Conservation (phyloP, 2,888 invertebrate species). For the Caenorhabditis sp. region DNA sequence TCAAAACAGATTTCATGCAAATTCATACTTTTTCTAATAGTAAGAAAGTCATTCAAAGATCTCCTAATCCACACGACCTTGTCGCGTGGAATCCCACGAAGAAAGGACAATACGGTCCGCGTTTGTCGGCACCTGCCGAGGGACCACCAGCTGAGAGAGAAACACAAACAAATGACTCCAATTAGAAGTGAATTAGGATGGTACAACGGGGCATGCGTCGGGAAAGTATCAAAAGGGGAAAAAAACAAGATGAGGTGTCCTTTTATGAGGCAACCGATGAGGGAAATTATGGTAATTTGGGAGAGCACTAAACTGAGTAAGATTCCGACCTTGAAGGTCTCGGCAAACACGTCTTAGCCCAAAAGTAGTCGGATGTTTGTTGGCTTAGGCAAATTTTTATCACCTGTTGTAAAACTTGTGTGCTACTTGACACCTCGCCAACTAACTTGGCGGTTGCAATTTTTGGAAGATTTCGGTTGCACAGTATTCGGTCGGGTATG, state of each 20-base stretch:
- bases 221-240: not conserved
- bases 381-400: constrained; percentile 54
- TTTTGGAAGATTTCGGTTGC: no score
- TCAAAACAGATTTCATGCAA: not conserved
- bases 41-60: no score
- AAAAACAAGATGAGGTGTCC: constrained; percentile 9
- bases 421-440: not conserved
- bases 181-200: constrained; percentile 29
- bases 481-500: not conserved
- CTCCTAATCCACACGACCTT: not conserved
- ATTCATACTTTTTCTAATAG: no score
- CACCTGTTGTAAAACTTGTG: constrained; percentile 40
- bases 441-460: not conserved
- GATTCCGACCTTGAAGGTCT: constrained; percentile 22
- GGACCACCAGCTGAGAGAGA: constrained; percentile 36
- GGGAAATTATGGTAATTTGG: not conserved
- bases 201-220: not conserved
- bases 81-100: not conserved
- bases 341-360: constrained; percentile 14
- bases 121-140: constrained; percentile 17
- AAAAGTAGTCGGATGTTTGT: not conserved
- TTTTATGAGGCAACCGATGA: constrained; percentile 10
- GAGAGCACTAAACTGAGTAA: not conserved
- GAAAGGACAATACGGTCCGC: constrained; percentile 47
- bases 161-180: constrained; percentile 54